Conservation (phyloP, 2,888 invertebrate genomes). For the Serripes groenlandicus region DNA sequence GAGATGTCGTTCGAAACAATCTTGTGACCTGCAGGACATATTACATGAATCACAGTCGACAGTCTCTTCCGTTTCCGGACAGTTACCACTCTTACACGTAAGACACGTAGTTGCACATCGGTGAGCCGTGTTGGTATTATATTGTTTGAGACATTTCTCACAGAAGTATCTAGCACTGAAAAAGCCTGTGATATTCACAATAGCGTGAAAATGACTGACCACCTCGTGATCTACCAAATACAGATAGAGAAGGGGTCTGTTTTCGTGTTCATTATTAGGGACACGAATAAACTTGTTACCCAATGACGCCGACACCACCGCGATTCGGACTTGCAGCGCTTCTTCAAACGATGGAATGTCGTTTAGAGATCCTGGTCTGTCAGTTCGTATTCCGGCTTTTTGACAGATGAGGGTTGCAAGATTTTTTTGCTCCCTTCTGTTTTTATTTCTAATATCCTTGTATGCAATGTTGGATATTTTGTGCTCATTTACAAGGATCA, state of each 20-base stretch:
- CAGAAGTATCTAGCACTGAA: conserved; percentile 47
- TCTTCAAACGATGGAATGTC: conserved; percentile 33
- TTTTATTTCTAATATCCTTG: conserved; percentile 22
- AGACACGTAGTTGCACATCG: conserved; percentile 37
- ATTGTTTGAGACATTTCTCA: conserved; percentile 27
- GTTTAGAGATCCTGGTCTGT: conserved; percentile 34
- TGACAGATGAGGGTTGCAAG: conserved; percentile 34
- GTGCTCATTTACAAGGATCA: conserved; percentile 33
- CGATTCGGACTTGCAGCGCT: conserved; percentile 37
- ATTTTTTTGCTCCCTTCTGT: conserved; percentile 28
- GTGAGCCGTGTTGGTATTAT: conserved; percentile 24
- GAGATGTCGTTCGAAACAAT: conserved; percentile 28
- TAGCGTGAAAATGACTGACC: conserved; percentile 38
- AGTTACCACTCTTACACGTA: conserved; percentile 36
- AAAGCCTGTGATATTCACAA: conserved; percentile 37
- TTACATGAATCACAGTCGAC: conserved; percentile 16
- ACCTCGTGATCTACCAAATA: conserved; percentile 46
- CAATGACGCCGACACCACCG: conserved; percentile 53
- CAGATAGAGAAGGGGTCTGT: conserved; percentile 40
- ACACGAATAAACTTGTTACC: conserved; percentile 49
- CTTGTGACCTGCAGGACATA: conserved; percentile 27
- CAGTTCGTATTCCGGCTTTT: conserved; percentile 32
- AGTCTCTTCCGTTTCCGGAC: conserved; percentile 24
- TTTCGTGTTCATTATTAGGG: conserved; percentile 17
- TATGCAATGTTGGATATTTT: conserved; percentile 37